phyloP scores from a whole-genome alignment of 2,113 vertebrate genomes.

The Zosterops lateralis region DNA sequence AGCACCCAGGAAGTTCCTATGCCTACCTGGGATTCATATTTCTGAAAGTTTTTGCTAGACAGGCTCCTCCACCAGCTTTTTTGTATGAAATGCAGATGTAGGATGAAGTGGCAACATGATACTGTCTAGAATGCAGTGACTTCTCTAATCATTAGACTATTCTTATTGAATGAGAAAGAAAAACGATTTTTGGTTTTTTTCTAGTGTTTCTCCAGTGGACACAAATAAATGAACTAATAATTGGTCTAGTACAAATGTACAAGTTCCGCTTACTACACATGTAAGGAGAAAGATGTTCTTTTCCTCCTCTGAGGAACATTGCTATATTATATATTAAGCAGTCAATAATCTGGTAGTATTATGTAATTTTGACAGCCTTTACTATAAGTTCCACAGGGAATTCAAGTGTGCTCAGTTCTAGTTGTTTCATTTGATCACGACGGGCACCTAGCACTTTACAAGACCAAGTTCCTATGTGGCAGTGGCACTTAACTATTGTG shows the following conservation, averaged over 20 bases:
- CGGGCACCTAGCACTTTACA: constrained; percentile 9
- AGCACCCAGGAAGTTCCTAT: background rate
- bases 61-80: background rate
- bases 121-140: background rate
- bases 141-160: background rate
- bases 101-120: background rate
- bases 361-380: background rate
- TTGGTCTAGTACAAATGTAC: background rate
- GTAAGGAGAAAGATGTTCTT: background rate
- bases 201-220: background rate
- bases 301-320: background rate
- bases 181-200: background rate
- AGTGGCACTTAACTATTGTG: background rate
- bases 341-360: background rate
- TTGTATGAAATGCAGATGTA: background rate
- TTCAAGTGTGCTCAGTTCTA: background rate
- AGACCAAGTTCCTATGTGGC: background rate
- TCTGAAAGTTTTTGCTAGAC: background rate
- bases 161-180: background rate
- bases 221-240: background rate
- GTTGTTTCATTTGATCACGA: background rate
- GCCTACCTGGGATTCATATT: background rate
- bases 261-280: background rate
- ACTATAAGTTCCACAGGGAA: background rate
- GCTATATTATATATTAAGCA: background rate